Evolutionary conservation across 2,888 invertebrate species (phyloP), one percentile per base, ranked within the genome.

Genomic region (Proisotoma minuta): DNA sequence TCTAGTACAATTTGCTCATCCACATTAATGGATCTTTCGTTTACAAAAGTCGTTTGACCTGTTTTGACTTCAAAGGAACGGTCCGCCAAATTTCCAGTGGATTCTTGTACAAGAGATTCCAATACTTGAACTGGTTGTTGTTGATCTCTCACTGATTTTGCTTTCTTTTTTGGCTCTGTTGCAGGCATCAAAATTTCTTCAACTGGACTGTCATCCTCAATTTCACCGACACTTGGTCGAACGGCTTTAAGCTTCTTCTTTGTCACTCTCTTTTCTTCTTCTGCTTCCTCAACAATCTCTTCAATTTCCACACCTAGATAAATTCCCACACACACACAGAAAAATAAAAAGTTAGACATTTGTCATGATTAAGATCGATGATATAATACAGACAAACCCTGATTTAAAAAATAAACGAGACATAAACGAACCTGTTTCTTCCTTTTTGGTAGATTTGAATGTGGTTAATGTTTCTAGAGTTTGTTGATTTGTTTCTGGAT

Each of bases 401-500:
- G 26, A 5, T 26, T 24, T 57, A 48, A 15, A 20, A 47, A 8
- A n/a, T 5, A 23, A 20, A 57, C 5, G 40, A 8, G 10, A 43
- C 5, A 48, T 12, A 48, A 20, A 50, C 50, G 4, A 50, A 26
- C 50, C 23, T 26, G 26, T 22, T 24, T 10, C 8, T 50, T 50
- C n/a, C n/a, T n/a, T n/a, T 10, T 24, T 24, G 23, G 10, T 50
- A 23, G 52, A 50, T 29, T 57, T 62, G 47, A 62, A 62, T n/a
- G 57, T 62, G 20, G 57, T 62, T 23, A 62, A 47, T 47, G 61
- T 61, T 57, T 61, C 61, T n/a, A 57, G 23, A 28, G 54, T 43
- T 53, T 60, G 53, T 56, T 53, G 18, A 2, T 53, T 5, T 8
- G 43, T 56, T 2, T 56, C 57, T 18, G 54, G 48, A 20, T 56